These are phyloP conservation scores for Pangasius macronema DNA, from an alignment of 2,797 vertebrate species.

Conservation along the genomic window DNA sequence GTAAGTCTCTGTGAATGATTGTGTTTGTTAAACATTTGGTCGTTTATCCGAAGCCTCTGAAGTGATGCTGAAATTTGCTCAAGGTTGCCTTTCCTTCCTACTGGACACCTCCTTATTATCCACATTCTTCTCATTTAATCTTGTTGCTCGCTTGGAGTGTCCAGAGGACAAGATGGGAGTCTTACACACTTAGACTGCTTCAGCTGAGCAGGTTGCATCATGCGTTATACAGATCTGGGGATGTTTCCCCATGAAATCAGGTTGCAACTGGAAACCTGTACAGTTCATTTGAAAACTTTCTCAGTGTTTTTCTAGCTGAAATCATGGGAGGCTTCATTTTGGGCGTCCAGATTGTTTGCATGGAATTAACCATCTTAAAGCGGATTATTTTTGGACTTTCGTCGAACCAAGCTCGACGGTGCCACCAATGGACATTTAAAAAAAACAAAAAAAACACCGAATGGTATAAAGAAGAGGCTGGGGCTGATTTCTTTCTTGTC, in stretches of 20 bases:
- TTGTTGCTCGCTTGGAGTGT: not conserved
- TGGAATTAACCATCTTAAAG: not conserved
- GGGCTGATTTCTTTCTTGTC: slow-evolving; percentile 5
- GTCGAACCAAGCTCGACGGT: not conserved
- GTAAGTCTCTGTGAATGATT: not conserved
- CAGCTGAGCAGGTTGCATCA: not conserved
- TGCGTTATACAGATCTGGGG: not conserved
- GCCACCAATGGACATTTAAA: not conserved
- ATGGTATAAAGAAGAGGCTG: not conserved
- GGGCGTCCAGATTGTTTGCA: not conserved
- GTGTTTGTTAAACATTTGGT: not conserved
- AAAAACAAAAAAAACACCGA: not conserved
- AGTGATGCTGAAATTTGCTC: not conserved
- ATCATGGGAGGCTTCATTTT: not conserved
- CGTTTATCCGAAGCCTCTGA: not conserved
- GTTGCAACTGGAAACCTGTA: not conserved
- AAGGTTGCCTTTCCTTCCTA: not conserved
- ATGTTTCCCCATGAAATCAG: not conserved
- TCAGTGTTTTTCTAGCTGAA: not conserved
- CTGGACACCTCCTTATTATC: not conserved
- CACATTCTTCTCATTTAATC: not conserved
- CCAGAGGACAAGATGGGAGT: not conserved
- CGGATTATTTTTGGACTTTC: too few relatives aligned
- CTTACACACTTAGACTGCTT: not conserved
- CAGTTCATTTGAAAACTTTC: not conserved